A percentile compares a stretch with the other conserved stretches of the same genome.
These are phyloP conservation scores for Pantherophis alleghaniensis DNA, from an alignment of 2,797 vertebrate species.

Conservation along the genomic window DNA sequence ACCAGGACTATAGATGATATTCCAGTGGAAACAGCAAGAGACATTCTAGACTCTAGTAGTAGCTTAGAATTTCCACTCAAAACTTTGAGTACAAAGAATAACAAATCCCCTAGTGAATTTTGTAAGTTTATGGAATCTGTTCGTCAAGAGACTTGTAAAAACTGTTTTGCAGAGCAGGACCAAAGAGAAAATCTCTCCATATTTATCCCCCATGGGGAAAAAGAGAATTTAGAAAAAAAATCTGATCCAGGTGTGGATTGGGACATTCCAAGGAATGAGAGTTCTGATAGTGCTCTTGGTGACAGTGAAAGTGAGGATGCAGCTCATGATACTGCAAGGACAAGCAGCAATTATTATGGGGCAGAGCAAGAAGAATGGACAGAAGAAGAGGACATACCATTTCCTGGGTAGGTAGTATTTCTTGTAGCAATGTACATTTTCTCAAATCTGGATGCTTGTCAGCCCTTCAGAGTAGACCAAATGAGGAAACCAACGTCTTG, in stretches of 20 bases:
- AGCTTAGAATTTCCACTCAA: constrained; percentile 71
- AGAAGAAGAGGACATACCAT: constrained; percentile 91
- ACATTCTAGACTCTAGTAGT: constrained; percentile 63
- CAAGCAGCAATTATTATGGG: constrained; percentile 71
- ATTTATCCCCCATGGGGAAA: constrained; percentile 77
- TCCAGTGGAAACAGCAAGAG: constrained; percentile 67
- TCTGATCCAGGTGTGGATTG: constrained; percentile 79
- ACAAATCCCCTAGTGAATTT: constrained; percentile 68
- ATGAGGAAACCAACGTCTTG: background rate
- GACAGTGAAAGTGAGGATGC: constrained; percentile 96
- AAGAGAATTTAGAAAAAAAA: constrained; percentile 82
- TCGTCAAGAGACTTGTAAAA: constrained; percentile 77
- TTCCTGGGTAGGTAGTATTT: constrained; percentile 85
- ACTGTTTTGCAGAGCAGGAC: constrained; percentile 84
- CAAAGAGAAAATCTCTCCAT: constrained; percentile 81
- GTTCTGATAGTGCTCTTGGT: constrained; percentile 97
- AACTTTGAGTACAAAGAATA: constrained; percentile 58
- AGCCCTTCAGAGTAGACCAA: background rate
- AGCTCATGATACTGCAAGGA: constrained; percentile 74
- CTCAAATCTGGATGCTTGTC: background rate
- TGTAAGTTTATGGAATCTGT: constrained; percentile 78
- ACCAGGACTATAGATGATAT: constrained; percentile 85
- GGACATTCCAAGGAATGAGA: constrained; percentile 99
- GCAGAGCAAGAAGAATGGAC: constrained; percentile 91
- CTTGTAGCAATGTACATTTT: background rate